Base-by-base conservation (phyloP, 2,113 vertebrate genomes). In the Argyrosomus japonicus region DNA sequence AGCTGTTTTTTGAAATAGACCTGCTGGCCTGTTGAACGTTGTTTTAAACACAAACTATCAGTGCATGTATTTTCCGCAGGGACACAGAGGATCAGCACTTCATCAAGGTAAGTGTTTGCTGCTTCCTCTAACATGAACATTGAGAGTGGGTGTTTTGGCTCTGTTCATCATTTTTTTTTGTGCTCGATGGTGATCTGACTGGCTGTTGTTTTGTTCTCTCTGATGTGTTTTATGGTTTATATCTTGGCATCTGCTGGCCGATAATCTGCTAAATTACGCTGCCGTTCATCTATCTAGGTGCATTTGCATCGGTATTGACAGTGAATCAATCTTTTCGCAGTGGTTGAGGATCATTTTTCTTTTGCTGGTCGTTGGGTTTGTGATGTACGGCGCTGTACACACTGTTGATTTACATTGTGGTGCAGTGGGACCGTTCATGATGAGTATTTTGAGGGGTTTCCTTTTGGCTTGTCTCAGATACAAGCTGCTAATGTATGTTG, bases 51-150 rank as follows among this genome's bases (percentile, higher is more conserved):
- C 36, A 40, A 40, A 40, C 36, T 40, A 40, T 40, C 36, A 40
- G 7, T 23, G 70, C 21, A 21, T 23, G 45, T 32, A 3, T 17
- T 1, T 8, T 32, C 45, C 36, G 4, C 17, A 6, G 27, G 9
- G 43, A 62, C 3, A 3, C 29, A 63, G 21, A 50, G 19, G 29
- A 56, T 43, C 21, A 23, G 47, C 58, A 23, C 60, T 62, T 75
- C 47, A 63, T 63, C 72, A 25, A 53, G 29, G 27, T 63, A 75
- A 74, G 71, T 62, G 71, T 61, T 29, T 6, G 6, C 47, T 23
- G 57, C 71, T 74, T 17, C 19, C 3, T 48, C 25, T 32, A 19
- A 19, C n/a, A 17, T 19, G 3, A 19, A 56, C 36, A 9, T 15
- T 36, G 21, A 15, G 47, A 54, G 14, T 18, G 56, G 23, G n/a